Base-by-base conservation (phyloP, 2,888 invertebrate species). In the Ecliptopera silaceata region DNA sequence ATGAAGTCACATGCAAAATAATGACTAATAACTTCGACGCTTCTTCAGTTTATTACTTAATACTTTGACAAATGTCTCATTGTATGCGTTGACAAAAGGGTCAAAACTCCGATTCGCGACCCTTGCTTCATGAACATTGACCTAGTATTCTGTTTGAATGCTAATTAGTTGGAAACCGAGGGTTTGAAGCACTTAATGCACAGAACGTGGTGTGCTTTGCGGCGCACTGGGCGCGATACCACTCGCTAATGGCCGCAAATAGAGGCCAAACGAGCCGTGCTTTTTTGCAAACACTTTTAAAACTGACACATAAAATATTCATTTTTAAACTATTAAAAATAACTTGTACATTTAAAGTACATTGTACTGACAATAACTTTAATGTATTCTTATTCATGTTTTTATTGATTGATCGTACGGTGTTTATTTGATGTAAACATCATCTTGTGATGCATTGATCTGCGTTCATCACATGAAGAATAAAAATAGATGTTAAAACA, bases 101-200 rank as follows among this genome's bases (percentile, higher is more conserved):
- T 66, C 63, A 63, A 59, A 55, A 47, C 43, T 26, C 51, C 58
- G 63, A 75, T 70, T 69, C 70, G 66, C 72, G 69, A 71, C 66
- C 63, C 65, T 64, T 62, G 65, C 62, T 59, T 68, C 61, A 56
- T 72, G 72, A 70, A 72, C 82, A 82, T 79, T 83, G 82, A 82
- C 84, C 83, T 61, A 78, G 70, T 77, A 77, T 70, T 65, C 65
- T 66, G 65, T 64, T 68, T 69, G 83, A 82, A 82, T 83, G 59
- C 66, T 77, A 83, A 83, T 78, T 71, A 72, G 62, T 43, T 51
- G 70, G 52, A 42, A 59, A 48, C 56, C 20, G 41, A 42, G 46
- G 50, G 47, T 54, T 56, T 53, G n/a, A 31, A 42, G 46, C 49
- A 54, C 49, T 53, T 51, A 55, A 49, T 43, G 49, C 54, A 51